These are phyloP conservation scores for Drosophila malerkotliana DNA, from an alignment of 1,140 invertebrate species.

Conservation along the genomic window DNA sequence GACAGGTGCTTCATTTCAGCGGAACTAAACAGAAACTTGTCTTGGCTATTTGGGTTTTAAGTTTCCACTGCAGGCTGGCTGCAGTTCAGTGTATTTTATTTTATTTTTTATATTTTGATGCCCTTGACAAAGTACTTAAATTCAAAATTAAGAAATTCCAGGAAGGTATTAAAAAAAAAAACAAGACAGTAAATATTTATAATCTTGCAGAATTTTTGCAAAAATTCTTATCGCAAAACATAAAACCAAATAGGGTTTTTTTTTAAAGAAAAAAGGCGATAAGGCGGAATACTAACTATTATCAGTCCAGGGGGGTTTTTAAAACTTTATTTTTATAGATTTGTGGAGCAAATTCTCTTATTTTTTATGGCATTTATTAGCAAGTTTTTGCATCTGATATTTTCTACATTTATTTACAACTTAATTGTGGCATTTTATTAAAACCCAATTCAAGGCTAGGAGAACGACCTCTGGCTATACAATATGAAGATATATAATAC, in stretches of 20 bases:
- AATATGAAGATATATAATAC: neutral
- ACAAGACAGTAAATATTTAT: neutral
- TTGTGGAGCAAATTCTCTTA: too few relatives aligned
- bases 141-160: slow-evolving; percentile 1
- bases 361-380: neutral
- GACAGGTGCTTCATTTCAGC: slow-evolving; percentile 56
- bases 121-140: slow-evolving; percentile 10
- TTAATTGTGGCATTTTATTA: slow-evolving; percentile 40
- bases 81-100: slow-evolving; percentile 18
- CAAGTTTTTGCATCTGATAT: neutral
- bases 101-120: slow-evolving; percentile 3
- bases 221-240: neutral
- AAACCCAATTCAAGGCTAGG: slow-evolving; percentile 3
- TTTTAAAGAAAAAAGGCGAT: neutral
- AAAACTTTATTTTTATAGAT: too few relatives aligned
- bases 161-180: neutral
- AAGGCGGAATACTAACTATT: too few relatives aligned
- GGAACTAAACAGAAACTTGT: slow-evolving; percentile 37
- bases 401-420: slow-evolving; percentile 31
- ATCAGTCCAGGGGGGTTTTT: too few relatives aligned
- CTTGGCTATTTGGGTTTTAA: slow-evolving; percentile 23
- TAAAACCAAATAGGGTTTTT: neutral
- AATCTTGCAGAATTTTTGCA: neutral
- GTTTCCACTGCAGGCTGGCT: slow-evolving; percentile 46
- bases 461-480: slow-evolving; percentile 19